These are phyloP conservation scores for Acholoe squamosa DNA, from an alignment of 2,888 invertebrate species.

Conservation along the genomic window DNA sequence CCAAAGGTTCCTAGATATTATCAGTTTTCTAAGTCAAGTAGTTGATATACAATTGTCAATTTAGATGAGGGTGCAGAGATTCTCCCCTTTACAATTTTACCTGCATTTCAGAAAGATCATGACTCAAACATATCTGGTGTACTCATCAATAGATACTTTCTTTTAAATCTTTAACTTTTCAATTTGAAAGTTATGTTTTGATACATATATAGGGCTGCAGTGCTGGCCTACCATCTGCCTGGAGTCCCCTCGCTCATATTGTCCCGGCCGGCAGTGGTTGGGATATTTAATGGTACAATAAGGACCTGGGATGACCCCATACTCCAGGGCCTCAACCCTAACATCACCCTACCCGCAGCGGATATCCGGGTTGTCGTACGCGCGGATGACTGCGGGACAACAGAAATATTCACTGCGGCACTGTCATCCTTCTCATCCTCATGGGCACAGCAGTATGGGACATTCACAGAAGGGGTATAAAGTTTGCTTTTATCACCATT, in stretches of 20 bases:
- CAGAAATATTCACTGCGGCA: conserved; percentile 76
- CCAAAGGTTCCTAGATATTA: no score
- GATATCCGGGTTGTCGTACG: conserved; percentile 76
- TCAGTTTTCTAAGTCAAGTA: no score
- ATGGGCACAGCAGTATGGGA: conserved; percentile 75
- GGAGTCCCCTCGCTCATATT: not conserved
- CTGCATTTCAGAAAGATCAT: no score
- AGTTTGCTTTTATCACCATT: no score
- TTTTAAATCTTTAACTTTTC: not conserved
- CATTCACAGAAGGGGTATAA: conserved; percentile 73
- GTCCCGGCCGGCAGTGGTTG: conserved; percentile 26
- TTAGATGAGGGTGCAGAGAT: no score
- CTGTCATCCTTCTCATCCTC: conserved; percentile 73
- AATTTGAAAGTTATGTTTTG: not conserved
- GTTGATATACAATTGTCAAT: no score
- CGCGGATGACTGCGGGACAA: conserved; percentile 79
- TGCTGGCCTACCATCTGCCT: conserved; percentile 57
- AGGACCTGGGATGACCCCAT: conserved; percentile 28
- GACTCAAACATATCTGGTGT: no score
- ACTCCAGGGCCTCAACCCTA: conserved; percentile 70
- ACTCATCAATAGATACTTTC: no score
- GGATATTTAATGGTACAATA: conserved; percentile 52
- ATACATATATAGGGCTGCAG: conserved; percentile 63
- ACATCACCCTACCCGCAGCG: conserved; percentile 70
- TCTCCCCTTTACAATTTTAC: no score